Conservation (phyloP, 2,113 vertebrate genomes). For the Dendropsophus ebraccatus region DNA sequence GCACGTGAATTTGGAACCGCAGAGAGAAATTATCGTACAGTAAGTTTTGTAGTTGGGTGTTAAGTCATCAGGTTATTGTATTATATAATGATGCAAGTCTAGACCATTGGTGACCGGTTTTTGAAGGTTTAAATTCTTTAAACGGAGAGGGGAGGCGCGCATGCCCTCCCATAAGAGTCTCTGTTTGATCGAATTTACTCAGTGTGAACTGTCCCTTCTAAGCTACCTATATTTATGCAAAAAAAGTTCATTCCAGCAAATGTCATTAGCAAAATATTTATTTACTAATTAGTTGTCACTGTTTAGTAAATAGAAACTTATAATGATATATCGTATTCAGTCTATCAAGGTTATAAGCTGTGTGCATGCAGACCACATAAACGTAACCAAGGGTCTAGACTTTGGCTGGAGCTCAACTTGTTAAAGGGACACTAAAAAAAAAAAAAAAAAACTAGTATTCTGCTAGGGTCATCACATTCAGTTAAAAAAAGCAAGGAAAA, state of each 20-base stretch:
- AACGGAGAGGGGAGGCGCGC: too few relatives aligned
- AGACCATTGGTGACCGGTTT: not conserved
- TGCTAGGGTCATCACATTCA: too few relatives aligned
- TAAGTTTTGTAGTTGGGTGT: constrained; percentile 44
- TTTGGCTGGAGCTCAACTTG: not conserved
- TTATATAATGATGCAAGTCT: not conserved
- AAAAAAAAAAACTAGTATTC: not conserved
- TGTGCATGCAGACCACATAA: not conserved
- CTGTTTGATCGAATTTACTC: too few relatives aligned
- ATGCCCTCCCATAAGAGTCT: too few relatives aligned
- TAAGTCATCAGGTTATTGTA: not conserved
- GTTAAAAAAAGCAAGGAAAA: too few relatives aligned
- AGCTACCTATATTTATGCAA: too few relatives aligned
- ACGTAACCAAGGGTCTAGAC: not conserved
- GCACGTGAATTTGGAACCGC: constrained; percentile 58
- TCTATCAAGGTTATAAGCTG: too few relatives aligned
- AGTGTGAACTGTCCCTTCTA: too few relatives aligned
- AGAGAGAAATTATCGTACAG: constrained; percentile 58
- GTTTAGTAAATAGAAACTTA: not conserved
- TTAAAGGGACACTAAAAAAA: not conserved
- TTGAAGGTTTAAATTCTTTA: too few relatives aligned
- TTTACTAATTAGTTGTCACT: not conserved
- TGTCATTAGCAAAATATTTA: not conserved
- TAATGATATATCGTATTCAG: not conserved
- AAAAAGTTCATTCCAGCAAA: not conserved